Base-by-base conservation (phyloP, 2,888 invertebrate genomes). In the Sclerodermus sp. region DNA sequence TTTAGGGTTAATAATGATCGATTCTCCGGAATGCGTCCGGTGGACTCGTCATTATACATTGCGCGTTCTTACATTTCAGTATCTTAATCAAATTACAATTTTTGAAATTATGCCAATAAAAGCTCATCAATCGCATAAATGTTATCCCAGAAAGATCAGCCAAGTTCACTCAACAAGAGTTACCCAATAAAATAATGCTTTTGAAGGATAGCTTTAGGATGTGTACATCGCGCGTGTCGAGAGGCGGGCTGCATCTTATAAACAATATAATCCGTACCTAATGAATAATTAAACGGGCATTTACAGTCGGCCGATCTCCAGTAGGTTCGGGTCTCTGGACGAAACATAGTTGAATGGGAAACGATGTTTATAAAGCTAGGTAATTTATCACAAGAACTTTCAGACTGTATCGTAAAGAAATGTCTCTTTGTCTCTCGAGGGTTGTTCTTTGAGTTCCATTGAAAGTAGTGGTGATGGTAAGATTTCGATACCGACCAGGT, bases 251-350 rank as follows among this genome's bases (percentile, higher is more conserved):
- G 75, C 73, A 63, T 66, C 66, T 59, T 66, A 65, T 51, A 57
- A 64, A 68, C 67, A 68, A 64, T 71, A 67, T 71, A 71, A 74
- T 77, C 75, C 71, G 73, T 77, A 77, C 77, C 78, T 77, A 77
- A 72, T 75, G 74, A 73, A 67, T 73, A 74, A 71, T 70, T 69
- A 67, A 73, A 71, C 73, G 68, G 70, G 70, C 64, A 60, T 64
- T 69, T 70, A 70, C 66, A 67, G 58, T 69, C 62, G 73, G 71
- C 76, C 75, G 73, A 69, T 70, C 76, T 76, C 76, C 65, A 60
- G 39, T 40, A 57, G 64, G 51, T 23, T 23, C 40, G 40, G 53
- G 42, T 44, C 43, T 17, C 32, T 42, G n/a, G 36, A 13, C 29
- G 41, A 32, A 29, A 45, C 13, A 15, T 30, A 39, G 38, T 12